These are phyloP conservation scores for Maconellicoccus hirsutus DNA, from an alignment of 1,140 invertebrate genomes.

Conservation along the genomic window DNA sequence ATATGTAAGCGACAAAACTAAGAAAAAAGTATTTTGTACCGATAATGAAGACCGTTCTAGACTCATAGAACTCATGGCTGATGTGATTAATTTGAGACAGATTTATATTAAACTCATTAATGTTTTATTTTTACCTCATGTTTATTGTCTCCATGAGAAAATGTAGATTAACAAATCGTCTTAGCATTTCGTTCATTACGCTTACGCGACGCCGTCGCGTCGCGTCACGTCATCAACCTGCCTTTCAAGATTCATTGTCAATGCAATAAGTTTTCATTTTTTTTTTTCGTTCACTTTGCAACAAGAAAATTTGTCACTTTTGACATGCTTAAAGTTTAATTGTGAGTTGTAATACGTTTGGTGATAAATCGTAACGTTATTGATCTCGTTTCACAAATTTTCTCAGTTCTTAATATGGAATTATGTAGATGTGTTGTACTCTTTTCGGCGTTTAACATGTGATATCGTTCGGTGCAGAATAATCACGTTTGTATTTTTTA, in stretches of 20 bases:
- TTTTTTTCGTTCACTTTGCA: not conserved
- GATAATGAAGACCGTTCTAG: no score
- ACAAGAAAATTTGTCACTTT: slow-evolving; percentile 2
- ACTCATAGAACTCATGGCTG: no score
- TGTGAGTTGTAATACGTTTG: not conserved
- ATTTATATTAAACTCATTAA: no score
- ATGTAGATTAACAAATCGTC: no score
- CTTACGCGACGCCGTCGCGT: not conserved
- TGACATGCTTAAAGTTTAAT: not conserved
- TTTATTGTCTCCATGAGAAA: no score
- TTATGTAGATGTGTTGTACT: not conserved
- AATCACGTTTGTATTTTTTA: no score
- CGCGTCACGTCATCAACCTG: not conserved
- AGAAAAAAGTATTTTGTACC: no score
- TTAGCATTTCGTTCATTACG: no score
- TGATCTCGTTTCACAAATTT: not conserved
- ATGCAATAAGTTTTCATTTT: slow-evolving; percentile 1
- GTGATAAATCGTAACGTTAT: not conserved
- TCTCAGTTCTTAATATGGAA: not conserved
- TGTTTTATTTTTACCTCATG: no score
- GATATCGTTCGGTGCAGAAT: not conserved
- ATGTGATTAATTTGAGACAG: no score
- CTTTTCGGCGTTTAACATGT: not conserved
- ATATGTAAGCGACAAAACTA: no score
- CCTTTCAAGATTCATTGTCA: not conserved